Percentiles rank a stretch among this genome's conserved stretches.
Conservation (phyloP, 2,113 vertebrate genomes). For the Stomatorhinus ivindoensis region DNA sequence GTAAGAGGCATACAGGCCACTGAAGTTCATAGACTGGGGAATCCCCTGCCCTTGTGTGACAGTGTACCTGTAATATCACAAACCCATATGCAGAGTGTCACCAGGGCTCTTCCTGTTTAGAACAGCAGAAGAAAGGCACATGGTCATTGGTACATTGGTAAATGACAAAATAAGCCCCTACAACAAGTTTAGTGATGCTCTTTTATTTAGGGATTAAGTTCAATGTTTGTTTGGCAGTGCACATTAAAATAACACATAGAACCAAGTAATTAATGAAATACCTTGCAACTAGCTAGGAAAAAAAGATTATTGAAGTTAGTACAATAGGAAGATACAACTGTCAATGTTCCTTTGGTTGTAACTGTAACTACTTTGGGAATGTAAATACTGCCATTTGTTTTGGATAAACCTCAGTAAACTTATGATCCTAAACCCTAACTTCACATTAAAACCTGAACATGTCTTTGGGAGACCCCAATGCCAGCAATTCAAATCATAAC, state of each 20-base stretch:
- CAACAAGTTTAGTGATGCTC: neutral
- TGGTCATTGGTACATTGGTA: neutral
- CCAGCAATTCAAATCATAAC: neutral
- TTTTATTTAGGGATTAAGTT: neutral
- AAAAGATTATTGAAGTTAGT: neutral
- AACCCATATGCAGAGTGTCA: neutral
- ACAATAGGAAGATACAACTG: neutral
- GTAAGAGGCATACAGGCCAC: neutral
- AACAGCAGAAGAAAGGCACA: neutral
- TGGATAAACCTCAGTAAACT: too few species aligned
- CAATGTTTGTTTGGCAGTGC: neutral
- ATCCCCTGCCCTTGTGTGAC: neutral
- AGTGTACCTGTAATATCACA: neutral
- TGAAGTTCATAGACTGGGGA: neutral
- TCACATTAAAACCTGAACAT: too few species aligned
- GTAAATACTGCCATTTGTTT: too few species aligned
- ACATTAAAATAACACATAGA: neutral
- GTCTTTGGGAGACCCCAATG: neutral
- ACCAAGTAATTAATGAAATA: neutral
- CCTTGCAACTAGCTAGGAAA: neutral
- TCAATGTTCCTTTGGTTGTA: neutral
- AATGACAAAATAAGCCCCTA: neutral
- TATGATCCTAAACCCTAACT: too few species aligned
- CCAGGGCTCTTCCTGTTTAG: neutral
- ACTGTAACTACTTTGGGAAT: neutral